Evolutionary conservation across 2,797 vertebrate species (phyloP).

Genomic region (Danio kyathit): DNA sequence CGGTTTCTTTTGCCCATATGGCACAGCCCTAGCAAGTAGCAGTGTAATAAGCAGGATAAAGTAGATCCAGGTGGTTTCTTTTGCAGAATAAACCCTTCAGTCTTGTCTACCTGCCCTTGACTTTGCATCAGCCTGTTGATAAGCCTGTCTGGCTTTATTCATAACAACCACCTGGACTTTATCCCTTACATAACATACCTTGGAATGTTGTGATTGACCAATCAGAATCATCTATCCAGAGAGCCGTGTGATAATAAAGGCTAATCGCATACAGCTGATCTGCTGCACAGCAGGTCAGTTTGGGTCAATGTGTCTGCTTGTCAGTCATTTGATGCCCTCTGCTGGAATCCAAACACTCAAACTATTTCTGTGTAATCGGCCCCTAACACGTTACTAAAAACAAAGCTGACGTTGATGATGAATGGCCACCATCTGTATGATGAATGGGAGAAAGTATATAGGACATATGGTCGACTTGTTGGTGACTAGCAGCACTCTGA

Average conservation of each 20-base stretch:
- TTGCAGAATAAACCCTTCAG: too few species aligned
- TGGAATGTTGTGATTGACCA: too few species aligned
- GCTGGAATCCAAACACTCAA: background rate
- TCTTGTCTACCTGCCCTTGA: too few species aligned
- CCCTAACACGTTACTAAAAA: background rate
- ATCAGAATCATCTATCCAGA: background rate
- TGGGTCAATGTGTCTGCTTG: background rate
- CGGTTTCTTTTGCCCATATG: too few species aligned
- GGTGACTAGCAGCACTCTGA: conserved; percentile 6
- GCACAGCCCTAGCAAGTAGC: too few species aligned
- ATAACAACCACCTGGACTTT: too few species aligned
- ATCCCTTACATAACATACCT: too few species aligned
- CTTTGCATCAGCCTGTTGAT: too few species aligned
- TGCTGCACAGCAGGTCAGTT: background rate
- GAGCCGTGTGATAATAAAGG: background rate
- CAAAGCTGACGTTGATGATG: conserved; percentile 5
- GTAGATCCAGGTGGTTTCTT: too few species aligned
- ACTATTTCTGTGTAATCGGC: background rate
- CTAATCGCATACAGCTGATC: background rate
- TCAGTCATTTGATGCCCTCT: background rate
- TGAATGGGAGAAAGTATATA: conserved; percentile 3
- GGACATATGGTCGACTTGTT: conserved; percentile 12
- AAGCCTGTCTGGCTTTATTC: too few species aligned
- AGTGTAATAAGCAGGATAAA: too few species aligned
- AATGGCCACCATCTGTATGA: conserved; percentile 15